phyloP scores from a whole-genome alignment of 1,140 invertebrate species.

The Trichomalopsis sarcophagae region DNA sequence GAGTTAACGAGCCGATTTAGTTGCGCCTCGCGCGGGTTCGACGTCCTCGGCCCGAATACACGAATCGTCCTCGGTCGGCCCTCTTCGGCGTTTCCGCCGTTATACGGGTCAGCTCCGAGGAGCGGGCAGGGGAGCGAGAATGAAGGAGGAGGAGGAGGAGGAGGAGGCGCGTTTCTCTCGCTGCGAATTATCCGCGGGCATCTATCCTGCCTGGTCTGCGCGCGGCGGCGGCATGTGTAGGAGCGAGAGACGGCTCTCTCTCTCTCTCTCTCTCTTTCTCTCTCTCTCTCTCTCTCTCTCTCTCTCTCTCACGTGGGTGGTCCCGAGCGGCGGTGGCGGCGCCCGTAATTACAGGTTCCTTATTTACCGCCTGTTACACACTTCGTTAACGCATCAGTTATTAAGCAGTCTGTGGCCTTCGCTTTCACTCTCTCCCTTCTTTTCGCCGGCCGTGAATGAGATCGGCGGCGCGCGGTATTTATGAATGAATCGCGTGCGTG shows the following conservation, averaged over 20 bases:
- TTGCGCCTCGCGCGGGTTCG: constrained; percentile 43
- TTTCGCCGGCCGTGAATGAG: constrained; percentile 53
- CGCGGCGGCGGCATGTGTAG: too few relatives aligned
- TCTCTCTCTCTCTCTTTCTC: constrained; percentile 57
- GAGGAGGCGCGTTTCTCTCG: not conserved
- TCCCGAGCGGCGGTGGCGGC: constrained; percentile 55
- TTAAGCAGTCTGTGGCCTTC: constrained; percentile 64
- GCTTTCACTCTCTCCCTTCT: not conserved
- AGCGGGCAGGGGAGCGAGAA: too few relatives aligned
- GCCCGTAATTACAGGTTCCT: constrained; percentile 74
- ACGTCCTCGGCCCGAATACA: constrained; percentile 23
- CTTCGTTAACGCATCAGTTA: constrained; percentile 74
- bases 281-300: too few relatives aligned
- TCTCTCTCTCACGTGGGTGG: constrained; percentile 68
- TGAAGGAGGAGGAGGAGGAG: too few relatives aligned
- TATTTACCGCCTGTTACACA: constrained; percentile 75
- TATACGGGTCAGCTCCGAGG: too few relatives aligned
- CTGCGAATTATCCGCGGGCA: constrained; percentile 3
- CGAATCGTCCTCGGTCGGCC: constrained; percentile 1
- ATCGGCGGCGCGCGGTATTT: constrained; percentile 52
- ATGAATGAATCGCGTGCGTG: constrained; percentile 67
- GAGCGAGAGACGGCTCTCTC: constrained; percentile 46
- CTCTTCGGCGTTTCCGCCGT: too few relatives aligned
- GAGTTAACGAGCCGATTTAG: constrained; percentile 46
- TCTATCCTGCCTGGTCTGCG: too few relatives aligned